Evolutionary conservation across 2,797 vertebrate genomes (phyloP), one percentile per base, ranked within the genome.

Genomic region (Mareca strepera): DNA sequence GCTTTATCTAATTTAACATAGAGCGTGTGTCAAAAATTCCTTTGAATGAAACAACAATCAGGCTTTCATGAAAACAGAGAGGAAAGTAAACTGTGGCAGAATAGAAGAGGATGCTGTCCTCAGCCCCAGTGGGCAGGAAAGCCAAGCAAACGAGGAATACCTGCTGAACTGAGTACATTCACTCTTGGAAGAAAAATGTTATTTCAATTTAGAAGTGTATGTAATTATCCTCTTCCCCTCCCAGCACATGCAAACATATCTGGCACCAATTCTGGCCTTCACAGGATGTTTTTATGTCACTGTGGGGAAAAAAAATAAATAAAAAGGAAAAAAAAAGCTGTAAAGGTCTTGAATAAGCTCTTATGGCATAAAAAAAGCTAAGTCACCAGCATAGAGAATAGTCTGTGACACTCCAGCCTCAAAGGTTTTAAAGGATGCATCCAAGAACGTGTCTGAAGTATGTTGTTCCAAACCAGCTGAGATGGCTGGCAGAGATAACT

Each of bases 291-390:
- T 94, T 85, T 66, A 68, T 41, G 78, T 69, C 35, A 43, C 25
- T 5, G 3, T 25, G 2, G 10, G 33, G 15, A 16, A 0, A 3
- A 4, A 2, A 33, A 4, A 48, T 9, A 11, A 18, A 2, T 9
- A 11, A 9, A 4, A 22, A 9, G 12, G 12, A 14, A 2, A 41
- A 56, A 70, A 46, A n/a, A 12, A 46, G 22, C 23, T 62, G 41
- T 31, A 91, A 91, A 44, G 25, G 20, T 33, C n/a, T 50, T 50
- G 58, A 64, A 59, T 22, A 90, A 28, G 29, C 20, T 53, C 8
- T 77, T 12, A 18, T 20, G 13, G 17, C 37, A 80, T 56, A 53
- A 37, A 91, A 86, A 86, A 46, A 44, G n/a, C 70, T 74, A 82
- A 82, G 28, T 21, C 18, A 44, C 14, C 23, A 72, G 39, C 10